phyloP scores from a whole-genome alignment of 2,888 invertebrate species.

The Nomada lathburiana region DNA sequence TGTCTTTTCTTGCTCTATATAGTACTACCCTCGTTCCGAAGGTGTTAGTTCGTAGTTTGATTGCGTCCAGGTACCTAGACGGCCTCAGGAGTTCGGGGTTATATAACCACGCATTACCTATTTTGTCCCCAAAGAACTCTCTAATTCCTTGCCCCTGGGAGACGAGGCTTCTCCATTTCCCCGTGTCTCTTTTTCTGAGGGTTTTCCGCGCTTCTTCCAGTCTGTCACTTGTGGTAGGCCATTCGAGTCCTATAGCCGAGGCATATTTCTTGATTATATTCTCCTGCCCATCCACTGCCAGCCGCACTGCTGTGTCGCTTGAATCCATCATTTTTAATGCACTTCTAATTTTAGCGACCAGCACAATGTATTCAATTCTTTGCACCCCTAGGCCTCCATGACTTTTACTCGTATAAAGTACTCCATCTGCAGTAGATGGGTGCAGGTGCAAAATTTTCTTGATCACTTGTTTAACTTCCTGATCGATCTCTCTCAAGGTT shows the following conservation, averaged over 20 bases:
- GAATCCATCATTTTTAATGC: background rate
- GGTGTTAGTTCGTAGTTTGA: background rate
- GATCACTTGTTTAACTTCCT: background rate
- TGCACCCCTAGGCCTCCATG: slow-evolving; percentile 2
- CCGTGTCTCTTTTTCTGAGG: background rate
- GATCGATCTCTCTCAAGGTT: background rate
- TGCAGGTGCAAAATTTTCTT: background rate
- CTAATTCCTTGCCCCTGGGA: background rate
- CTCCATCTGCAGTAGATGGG: background rate
- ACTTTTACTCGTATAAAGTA: background rate
- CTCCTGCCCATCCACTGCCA: no score
- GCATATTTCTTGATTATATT: background rate
- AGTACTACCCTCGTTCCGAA: background rate
- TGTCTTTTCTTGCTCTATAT: background rate
- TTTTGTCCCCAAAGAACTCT: background rate
- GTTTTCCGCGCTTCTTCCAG: background rate
- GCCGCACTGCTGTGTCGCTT: no score
- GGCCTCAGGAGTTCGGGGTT: background rate
- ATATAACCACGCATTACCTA: background rate
- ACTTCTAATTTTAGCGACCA: background rate
- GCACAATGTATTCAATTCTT: background rate
- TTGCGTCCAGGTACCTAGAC: background rate
- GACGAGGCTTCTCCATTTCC: background rate
- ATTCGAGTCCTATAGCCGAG: background rate
- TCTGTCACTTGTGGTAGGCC: background rate